Evolutionary conservation across 1,140 invertebrate genomes (phyloP).

Genomic region (Luehdorfia chinensis): DNA sequence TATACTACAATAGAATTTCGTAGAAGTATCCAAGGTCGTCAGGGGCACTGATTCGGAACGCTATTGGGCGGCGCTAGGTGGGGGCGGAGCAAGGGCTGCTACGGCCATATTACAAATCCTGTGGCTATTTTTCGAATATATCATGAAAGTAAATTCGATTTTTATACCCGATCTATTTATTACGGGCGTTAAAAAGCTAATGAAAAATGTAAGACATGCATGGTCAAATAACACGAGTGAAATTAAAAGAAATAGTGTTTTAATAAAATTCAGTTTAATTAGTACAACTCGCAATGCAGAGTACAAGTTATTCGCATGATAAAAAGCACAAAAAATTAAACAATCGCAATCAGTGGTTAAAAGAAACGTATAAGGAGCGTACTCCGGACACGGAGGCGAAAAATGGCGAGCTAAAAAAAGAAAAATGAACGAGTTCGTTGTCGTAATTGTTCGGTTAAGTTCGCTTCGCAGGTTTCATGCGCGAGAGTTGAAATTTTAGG

Average conservation of each 20-base stretch:
- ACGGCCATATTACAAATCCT: not conserved
- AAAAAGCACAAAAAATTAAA: conserved; percentile 12
- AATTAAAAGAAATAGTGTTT: conserved; percentile 11
- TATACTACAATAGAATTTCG: too few species aligned
- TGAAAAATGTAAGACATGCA: too few species aligned
- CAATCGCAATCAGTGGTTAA: conserved; percentile 21
- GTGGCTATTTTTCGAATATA: conserved; percentile 1
- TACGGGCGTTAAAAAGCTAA: too few species aligned
- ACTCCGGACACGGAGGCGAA: not conserved
- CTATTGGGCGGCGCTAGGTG: conserved; percentile 34
- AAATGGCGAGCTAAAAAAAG: conserved; percentile 33
- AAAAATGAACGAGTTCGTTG: conserved; percentile 27
- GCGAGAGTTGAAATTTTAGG: conserved; percentile 54
- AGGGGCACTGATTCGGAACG: conserved; percentile 31
- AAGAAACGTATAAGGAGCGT: conserved; percentile 9
- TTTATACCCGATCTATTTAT: too few species aligned
- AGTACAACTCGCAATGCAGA: conserved; percentile 34
- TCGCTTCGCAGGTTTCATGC: conserved; percentile 33
- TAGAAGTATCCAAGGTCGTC: conserved; percentile 20
- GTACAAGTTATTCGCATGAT: conserved; percentile 21
- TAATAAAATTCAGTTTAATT: conserved; percentile 17
- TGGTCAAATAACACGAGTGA: too few species aligned
- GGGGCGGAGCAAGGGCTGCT: conserved; percentile 39
- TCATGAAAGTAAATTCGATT: too few species aligned
- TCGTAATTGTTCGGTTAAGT: conserved; percentile 42